Percentiles rank a stretch among this genome's conserved stretches.
These are phyloP conservation scores for Calliphora vicina DNA, from an alignment of 1,140 invertebrate genomes.

Conservation along the genomic window DNA sequence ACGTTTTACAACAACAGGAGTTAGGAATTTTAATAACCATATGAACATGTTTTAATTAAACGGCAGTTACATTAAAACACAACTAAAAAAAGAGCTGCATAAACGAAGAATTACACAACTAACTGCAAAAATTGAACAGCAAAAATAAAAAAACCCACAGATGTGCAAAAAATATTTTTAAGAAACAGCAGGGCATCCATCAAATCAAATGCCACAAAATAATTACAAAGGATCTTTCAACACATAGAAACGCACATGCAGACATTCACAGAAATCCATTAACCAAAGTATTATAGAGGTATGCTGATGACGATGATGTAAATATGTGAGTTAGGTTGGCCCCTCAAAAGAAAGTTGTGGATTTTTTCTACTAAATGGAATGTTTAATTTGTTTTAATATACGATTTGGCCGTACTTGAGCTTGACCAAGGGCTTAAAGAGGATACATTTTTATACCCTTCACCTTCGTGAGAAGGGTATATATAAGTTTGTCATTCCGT, in stretches of 20 bases:
- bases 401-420: too few relatives aligned
- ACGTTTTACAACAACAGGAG: background rate
- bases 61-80: background rate
- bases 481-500: too few relatives aligned
- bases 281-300: background rate
- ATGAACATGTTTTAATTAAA: constrained; percentile 18
- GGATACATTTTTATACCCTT: too few relatives aligned
- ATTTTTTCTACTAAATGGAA: too few relatives aligned
- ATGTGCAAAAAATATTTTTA: background rate
- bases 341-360: too few relatives aligned
- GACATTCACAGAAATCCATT: background rate
- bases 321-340: too few relatives aligned
- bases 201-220: constrained; percentile 26
- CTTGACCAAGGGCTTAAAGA: too few relatives aligned
- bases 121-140: background rate
- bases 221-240: background rate
- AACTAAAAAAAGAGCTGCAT: background rate
- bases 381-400: too few relatives aligned
- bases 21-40: background rate
- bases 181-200: constrained; percentile 30
- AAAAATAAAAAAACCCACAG: background rate
- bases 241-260: background rate
- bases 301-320: background rate
- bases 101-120: background rate
- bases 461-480: too few relatives aligned